These are phyloP conservation scores for Gryon sp. DNA, from an alignment of 1,140 invertebrate genomes.

Conservation along the genomic window DNA sequence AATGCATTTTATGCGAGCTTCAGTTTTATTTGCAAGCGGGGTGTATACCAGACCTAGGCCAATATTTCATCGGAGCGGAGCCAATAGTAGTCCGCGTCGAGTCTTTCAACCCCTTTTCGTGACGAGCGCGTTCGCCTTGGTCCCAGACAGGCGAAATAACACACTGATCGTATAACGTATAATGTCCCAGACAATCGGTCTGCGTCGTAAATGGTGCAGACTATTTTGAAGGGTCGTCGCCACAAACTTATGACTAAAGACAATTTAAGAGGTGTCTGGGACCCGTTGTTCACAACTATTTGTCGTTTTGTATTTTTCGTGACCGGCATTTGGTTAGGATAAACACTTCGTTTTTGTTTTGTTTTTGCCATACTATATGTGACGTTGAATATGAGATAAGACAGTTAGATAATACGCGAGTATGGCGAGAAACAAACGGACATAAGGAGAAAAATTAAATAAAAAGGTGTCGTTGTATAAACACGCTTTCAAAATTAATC, in stretches of 20 bases:
- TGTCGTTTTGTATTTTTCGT: neutral
- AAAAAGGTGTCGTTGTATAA: slow-evolving; percentile 4
- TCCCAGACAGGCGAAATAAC: slow-evolving; percentile 72
- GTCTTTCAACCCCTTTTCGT: slow-evolving; percentile 62
- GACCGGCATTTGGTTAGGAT: neutral
- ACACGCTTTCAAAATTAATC: slow-evolving; percentile 38
- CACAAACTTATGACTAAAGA: slow-evolving; percentile 43
- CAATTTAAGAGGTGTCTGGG: slow-evolving; percentile 38
- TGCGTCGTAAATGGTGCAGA: slow-evolving; percentile 65
- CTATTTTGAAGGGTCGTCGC: slow-evolving; percentile 36
- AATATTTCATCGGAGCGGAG: slow-evolving; percentile 56
- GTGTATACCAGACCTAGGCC: slow-evolving; percentile 57
- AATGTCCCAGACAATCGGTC: slow-evolving; percentile 75
- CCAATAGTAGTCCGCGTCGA: slow-evolving; percentile 48
- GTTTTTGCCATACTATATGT: too few relatives aligned
- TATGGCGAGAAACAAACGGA: neutral
- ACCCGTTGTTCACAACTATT: neutral
- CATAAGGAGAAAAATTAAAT: too few relatives aligned
- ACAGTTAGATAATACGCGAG: neutral
- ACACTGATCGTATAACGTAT: slow-evolving; percentile 72
- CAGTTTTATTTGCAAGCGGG: slow-evolving; percentile 29
- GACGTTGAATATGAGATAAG: slow-evolving; percentile 24
- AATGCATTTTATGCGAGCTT: neutral
- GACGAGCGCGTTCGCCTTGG: slow-evolving; percentile 43
- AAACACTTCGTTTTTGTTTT: too few relatives aligned